Evolutionary conservation across 1,140 invertebrate species (phyloP).

Genomic region (Hypothenemus hampei): DNA sequence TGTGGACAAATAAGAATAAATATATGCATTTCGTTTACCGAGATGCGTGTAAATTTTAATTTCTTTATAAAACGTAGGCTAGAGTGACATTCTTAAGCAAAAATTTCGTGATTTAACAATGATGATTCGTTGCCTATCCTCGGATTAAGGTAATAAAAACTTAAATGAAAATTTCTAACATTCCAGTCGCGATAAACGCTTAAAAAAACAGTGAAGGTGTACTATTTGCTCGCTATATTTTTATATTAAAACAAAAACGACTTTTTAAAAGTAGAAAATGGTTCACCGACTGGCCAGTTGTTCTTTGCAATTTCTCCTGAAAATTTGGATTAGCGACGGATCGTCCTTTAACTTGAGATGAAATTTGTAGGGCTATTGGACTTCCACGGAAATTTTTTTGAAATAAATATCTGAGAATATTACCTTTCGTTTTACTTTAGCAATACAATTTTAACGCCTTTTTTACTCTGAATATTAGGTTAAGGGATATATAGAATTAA

Average conservation of each 20-base stretch:
- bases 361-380: conserved; percentile 46
- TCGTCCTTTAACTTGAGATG: conserved; percentile 1
- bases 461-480: conserved; percentile 28
- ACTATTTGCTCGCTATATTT: conserved; percentile 44
- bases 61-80: no score
- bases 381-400: conserved; percentile 48
- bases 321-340: conserved; percentile 5
- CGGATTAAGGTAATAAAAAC: no score
- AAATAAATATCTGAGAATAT: conserved; percentile 46
- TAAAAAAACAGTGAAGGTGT: conserved; percentile 30
- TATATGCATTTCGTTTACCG: no score
- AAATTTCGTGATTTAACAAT: no score
- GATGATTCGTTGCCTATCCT: no score
- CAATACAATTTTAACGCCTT: conserved; percentile 12
- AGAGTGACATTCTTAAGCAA: no score
- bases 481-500: conserved; percentile 16
- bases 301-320: not conserved
- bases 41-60: no score
- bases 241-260: conserved; percentile 33
- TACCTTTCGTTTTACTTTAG: conserved; percentile 25
- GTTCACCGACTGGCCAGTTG: conserved; percentile 33
- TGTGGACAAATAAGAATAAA: no score
- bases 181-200: conserved; percentile 7
- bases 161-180: conserved; percentile 11
- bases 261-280: conserved; percentile 39